Base-by-base conservation (phyloP, 2,888 invertebrate genomes). In the Yponomeuta cagnagella region DNA sequence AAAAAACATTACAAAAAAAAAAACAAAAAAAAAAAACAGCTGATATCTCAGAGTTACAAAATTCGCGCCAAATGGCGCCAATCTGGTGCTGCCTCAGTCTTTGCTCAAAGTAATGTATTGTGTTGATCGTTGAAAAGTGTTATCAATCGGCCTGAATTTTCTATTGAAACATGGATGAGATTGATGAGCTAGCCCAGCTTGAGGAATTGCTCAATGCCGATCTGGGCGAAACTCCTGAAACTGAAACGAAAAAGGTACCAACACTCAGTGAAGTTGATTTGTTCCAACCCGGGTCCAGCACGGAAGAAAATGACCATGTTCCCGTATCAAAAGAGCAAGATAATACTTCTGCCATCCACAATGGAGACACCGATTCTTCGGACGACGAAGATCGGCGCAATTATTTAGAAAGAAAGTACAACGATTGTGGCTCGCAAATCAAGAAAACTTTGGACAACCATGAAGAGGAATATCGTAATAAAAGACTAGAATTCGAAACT, bases 371-470 rank as follows among this genome's bases (percentile, higher is more conserved):
- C 0, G 96, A 97, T 82, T 96, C 96, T 0, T 97, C 97, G 0
- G 97, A 97, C 76, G 97, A 97, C 74, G 97, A 97, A 83, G 96
- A 95, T 75, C 94, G 94, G 74, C 93, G 94, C 78, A 95, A 96
- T 85, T 95, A 94, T 78, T 94, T 96, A n/a, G 94, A 95, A 79
- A 92, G 93, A 75, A 95, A 94, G 75, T 96, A 96, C 80, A 95
- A 94, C 77, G 94, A 95, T 72, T 96, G 93, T 80, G 97, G 97
- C 0, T 90, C 93, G 71, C 92, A 93, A 72, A 93, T 96, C 30
- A 96, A 96, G 82, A 93, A 94, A 79, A 80, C 88, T 70, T 80
- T 94, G 2, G 93, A 93, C 73, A 85, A 92, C 52, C 86, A 91
- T 74, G 87, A 87, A 66, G 80, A 87, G 4, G 90, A 90, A 74